Base-by-base conservation (phyloP, 2,113 vertebrate genomes). In the Larimichthys polyactis region DNA sequence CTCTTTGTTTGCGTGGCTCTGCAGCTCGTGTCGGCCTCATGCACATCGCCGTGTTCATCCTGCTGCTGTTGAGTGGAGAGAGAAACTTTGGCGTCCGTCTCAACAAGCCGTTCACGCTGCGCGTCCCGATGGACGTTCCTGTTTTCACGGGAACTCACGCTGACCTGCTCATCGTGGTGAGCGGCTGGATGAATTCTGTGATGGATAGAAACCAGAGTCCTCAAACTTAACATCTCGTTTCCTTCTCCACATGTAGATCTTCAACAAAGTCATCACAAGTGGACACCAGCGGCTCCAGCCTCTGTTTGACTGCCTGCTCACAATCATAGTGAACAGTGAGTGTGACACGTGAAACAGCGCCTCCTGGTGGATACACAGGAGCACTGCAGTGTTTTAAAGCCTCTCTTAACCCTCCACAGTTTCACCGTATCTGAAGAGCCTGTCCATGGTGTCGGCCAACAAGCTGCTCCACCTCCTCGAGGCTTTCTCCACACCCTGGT, bases 71-170 rank as follows among this genome's bases (percentile, higher is more conserved):
- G 82, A 99, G 98, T 0, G 98, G 98, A 59, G 98, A 99, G 94
- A 96, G 98, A 63, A 99, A 99, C 95, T 99, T 99, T 0, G 98
- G 98, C 1, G 98, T 99, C 52, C 97, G 98, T 27, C 93, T 99
- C 82, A 99, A 99, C 93, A 99, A 99, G 82, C 98, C 98, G 1
- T 99, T 96, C 85, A 94, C 95, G 0, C 96, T 98, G 16, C 96
- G 96, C 0, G 96, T 99, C 77, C 97, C 98, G 27, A 98, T 99
- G 97, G 98, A 99, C 90, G 96, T 99, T 62, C 97, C 98, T 0
- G 97, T 99, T 20, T 99, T 99, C 93, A 98, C 97, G 0, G 98
- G 98, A 40, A 99, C 97, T 1, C 98, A 99, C 5, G 98, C 97
- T 0, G 98, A 99, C 91, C 95, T 99, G 87, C 97, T 99, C 36